Base-by-base conservation (phyloP, 1,140 invertebrate species). In the Archivesica marissinica region DNA sequence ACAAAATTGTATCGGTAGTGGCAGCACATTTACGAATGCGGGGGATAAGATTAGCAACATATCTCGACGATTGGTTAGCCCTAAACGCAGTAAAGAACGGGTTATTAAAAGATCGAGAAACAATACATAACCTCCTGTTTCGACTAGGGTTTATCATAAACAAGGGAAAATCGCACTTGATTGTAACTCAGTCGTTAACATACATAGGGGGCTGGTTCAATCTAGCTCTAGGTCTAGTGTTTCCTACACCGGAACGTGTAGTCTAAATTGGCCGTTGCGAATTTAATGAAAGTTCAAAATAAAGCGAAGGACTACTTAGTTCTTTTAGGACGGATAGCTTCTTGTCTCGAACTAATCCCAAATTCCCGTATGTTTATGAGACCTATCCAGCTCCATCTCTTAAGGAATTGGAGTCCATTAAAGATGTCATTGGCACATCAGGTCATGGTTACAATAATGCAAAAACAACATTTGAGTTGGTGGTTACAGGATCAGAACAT, bases 321-420 rank as follows among this genome's bases (percentile, higher is more conserved):
- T 0, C 50, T 84, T 44, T 47, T 84, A 52, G 72, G 81, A 28
- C 47, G 61, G 41, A 61, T 84, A 25, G 70, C 81, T 0, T 75
- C 70, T 6, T 64, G 70, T 17, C 0, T 84, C 23, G 70, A 84
- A 41, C 20, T 76, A 6, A 76, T 84, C 20, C 81, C 70, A 50
- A 76, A 76, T 66, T 54, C 77, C 0, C 35, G 85, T 28, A 41
- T 81, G 38, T 68, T 75, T 38, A 81, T 86, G 70, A 75, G 77
- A 68, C 66, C 85, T 25, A 68, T 86, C 35, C 85, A 86, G 39
- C 47, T 86, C 1, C 28, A 86, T 76, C 56, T 80, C 7, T 41
- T 86, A 9, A 30, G 75, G 6, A 38, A 54, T 50, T 86, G 68
- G 78, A 86, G 38, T 54, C 76, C 85, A 38, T 39, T 25, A 6